Conservation (phyloP, 2,113 vertebrate species). For the Cephalopholis sonnerati region DNA sequence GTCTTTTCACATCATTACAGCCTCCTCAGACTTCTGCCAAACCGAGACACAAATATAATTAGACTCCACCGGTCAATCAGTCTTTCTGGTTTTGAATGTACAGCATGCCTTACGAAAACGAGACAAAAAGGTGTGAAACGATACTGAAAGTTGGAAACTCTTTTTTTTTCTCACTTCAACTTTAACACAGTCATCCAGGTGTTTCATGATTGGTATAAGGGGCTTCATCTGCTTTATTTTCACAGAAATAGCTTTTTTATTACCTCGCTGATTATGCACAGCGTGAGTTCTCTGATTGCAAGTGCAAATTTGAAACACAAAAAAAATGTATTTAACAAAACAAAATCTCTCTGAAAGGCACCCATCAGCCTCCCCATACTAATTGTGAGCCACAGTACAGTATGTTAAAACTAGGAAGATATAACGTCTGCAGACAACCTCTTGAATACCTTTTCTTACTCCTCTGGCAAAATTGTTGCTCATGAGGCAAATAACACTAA, state of each 20-base stretch:
- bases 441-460: not conserved
- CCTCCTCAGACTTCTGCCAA: slow-evolving; percentile 8
- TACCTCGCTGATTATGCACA: slow-evolving; percentile 13
- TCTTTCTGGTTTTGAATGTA: not conserved
- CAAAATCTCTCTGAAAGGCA: not conserved
- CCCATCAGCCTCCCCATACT: not conserved
- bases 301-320: not conserved
- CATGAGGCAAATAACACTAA: not conserved
- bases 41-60: slow-evolving; percentile 17
- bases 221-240: not conserved
- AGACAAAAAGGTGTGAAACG: not conserved
- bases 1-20: slow-evolving; percentile 33
- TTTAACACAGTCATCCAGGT: not conserved
- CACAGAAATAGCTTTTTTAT: slow-evolving; percentile 10
- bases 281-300: slow-evolving; percentile 25
- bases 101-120: not conserved
- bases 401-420: not conserved
- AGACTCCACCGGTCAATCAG: not conserved
- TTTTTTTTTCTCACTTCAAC: not conserved
- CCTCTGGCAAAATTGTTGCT: not conserved
- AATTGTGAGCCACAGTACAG: not conserved
- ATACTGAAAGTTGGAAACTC: not conserved
- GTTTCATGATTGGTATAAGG: not conserved
- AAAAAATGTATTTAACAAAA: not conserved
- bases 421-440: slow-evolving; percentile 22